Evolutionary conservation across 2,888 invertebrate genomes (phyloP).

Genomic region (Scaptomyza cyrtandrae): DNA sequence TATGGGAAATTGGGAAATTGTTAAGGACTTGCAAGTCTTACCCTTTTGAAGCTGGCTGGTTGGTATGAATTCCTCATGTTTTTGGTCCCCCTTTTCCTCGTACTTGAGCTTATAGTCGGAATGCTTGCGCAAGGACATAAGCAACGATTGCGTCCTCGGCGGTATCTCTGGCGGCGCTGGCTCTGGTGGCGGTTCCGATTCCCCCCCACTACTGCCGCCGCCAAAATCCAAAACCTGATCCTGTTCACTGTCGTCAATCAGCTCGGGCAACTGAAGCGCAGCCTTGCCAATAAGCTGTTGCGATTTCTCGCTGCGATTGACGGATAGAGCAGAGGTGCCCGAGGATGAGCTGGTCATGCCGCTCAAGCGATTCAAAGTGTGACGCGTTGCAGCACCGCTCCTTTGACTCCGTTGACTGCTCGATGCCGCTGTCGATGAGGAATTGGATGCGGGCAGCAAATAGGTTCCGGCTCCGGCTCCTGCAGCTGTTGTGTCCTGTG

Average conservation of each 20-base stretch:
- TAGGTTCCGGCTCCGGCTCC: conserved; percentile 56
- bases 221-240: conserved; percentile 64
- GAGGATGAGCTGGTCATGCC: conserved; percentile 87
- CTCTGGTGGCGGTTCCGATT: conserved; percentile 90
- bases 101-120: conserved; percentile 84
- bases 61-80: conserved; percentile 85
- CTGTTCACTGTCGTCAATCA: conserved; percentile 67
- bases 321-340: conserved; percentile 83
- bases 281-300: conserved; percentile 36
- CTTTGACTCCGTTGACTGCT: conserved; percentile 79
- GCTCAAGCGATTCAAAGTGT: conserved; percentile 81
- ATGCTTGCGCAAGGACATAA: conserved; percentile 85
- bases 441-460: conserved; percentile 70
- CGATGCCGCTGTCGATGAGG: conserved; percentile 79
- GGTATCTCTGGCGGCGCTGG: conserved; percentile 94
- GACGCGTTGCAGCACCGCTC: conserved; percentile 83
- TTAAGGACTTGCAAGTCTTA: conserved; percentile 39
- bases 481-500: conserved; percentile 53
- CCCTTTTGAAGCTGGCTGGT: conserved; percentile 82
- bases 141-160: conserved; percentile 92
- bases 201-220: conserved; percentile 65
- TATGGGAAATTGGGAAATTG: background rate
- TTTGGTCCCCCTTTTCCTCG: conserved; percentile 84
- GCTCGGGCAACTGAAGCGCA: conserved; percentile 20
- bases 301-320: conserved; percentile 64